These are phyloP conservation scores for Tethea ocularis DNA, from an alignment of 2,888 invertebrate genomes.

Conservation along the genomic window DNA sequence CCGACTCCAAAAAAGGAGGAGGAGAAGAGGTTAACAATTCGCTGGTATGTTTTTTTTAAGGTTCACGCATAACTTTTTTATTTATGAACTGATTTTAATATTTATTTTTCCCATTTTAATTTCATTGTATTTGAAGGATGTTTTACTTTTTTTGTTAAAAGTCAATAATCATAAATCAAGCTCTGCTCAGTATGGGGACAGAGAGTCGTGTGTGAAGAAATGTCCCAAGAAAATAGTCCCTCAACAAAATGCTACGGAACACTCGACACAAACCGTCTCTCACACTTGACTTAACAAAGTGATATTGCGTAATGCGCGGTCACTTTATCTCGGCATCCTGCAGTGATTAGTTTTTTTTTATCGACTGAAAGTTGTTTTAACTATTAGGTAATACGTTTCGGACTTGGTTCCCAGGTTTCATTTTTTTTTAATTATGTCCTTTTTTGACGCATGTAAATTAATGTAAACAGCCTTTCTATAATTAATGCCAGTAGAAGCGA, in stretches of 20 bases:
- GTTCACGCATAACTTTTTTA: too few species aligned
- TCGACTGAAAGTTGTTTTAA: neutral
- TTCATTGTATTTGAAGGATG: too few species aligned
- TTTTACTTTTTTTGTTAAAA: too few species aligned
- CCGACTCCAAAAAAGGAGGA: too few species aligned
- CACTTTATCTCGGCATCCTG: neutral
- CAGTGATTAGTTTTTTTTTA: neutral
- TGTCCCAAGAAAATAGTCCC: neutral
- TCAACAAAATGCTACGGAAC: neutral
- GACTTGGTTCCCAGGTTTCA: neutral
- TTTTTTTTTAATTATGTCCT: neutral
- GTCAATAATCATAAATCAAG: too few species aligned
- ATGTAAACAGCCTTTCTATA: neutral
- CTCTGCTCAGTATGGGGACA: too few species aligned
- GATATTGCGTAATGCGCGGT: slow-evolving; percentile 1
- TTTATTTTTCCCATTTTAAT: too few species aligned
- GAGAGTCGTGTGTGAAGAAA: too few species aligned
- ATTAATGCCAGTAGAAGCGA: neutral
- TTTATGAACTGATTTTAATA: too few species aligned
- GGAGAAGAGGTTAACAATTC: too few species aligned
- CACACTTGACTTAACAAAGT: neutral
- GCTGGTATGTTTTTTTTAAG: too few species aligned
- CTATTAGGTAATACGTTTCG: neutral
- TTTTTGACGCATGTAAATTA: neutral
- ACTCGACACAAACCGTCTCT: neutral